Conservation (phyloP, 2,888 invertebrate genomes). For the Anarsia innoxiella region DNA sequence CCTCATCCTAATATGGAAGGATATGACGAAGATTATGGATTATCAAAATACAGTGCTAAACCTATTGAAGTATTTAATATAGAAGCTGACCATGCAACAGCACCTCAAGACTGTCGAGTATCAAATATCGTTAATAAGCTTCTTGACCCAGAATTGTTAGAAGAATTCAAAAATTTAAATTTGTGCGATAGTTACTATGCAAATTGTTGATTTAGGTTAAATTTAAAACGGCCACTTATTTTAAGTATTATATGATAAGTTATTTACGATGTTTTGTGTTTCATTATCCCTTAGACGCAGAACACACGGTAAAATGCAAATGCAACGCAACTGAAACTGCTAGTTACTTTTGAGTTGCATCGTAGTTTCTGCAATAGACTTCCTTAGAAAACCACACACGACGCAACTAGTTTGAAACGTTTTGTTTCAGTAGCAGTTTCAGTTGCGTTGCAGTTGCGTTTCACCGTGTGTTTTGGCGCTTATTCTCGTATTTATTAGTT, state of each 20-base stretch:
- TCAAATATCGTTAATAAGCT: conserved; percentile 38
- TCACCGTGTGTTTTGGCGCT: no score
- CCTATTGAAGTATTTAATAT: conserved; percentile 32
- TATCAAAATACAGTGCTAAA: conserved; percentile 34
- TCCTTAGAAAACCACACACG: no score
- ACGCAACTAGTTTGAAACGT: no score
- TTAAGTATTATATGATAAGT: neutral
- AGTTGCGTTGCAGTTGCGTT: no score
- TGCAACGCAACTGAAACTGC: no score
- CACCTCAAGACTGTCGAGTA: conserved; percentile 30
- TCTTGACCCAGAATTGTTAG: conserved; percentile 25
- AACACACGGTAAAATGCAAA: no score
- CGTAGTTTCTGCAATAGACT: no score
- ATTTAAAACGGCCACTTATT: conserved; percentile 21
- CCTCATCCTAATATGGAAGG: conserved; percentile 21
- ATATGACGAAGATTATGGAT: conserved; percentile 33
- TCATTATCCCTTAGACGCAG: neutral
- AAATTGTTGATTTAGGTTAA: neutral
- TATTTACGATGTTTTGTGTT: no score
- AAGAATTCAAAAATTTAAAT: conserved; percentile 31
- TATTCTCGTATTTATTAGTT: no score
- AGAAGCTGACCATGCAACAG: conserved; percentile 28
- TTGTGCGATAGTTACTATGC: conserved; percentile 29
- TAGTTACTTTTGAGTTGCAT: no score
- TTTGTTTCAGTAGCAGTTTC: no score